Evolutionary conservation across 2,113 vertebrate genomes (phyloP).

Genomic region (Xiphophorus hellerii): DNA sequence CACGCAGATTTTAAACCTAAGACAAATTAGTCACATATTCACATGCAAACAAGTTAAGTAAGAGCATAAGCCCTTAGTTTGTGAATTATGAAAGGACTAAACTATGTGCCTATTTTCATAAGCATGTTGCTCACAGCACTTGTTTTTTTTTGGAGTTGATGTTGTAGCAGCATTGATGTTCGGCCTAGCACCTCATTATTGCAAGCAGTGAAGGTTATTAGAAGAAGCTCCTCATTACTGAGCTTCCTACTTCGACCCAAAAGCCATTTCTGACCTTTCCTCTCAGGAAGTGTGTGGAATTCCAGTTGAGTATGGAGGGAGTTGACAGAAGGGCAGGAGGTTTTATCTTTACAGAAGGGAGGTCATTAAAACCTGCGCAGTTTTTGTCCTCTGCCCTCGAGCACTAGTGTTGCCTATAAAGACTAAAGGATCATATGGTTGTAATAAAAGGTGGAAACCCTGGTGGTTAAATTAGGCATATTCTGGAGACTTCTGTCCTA

Average conservation of each 20-base stretch:
- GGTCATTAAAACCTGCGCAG: conserved; percentile 52
- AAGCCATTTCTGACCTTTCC: conserved; percentile 42
- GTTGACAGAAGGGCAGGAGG: conserved; percentile 41
- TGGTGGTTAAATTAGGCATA: conserved; percentile 61
- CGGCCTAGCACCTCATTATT: background rate
- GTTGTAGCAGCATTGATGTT: background rate
- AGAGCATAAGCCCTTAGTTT: conserved; percentile 15
- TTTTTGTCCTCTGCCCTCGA: conserved; percentile 44
- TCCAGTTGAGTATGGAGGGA: conserved; percentile 56
- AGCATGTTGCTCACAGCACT: conserved; percentile 6
- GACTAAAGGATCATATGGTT: conserved; percentile 64
- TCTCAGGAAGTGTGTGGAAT: conserved; percentile 63
- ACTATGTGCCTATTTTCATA: conserved; percentile 5
- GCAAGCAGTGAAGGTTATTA: conserved; percentile 19
- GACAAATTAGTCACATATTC: conserved; percentile 40
- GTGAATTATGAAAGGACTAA: background rate
- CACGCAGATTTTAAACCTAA: conserved; percentile 24
- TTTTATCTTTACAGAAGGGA: conserved; percentile 52
- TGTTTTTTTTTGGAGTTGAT: background rate
- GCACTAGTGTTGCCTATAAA: conserved; percentile 54
- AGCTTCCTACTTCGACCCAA: conserved; percentile 33
- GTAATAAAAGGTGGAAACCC: conserved; percentile 66
- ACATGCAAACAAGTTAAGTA: conserved; percentile 10
- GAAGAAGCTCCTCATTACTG: background rate
- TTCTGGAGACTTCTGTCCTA: background rate